Evolutionary conservation across 2,797 vertebrate species (phyloP).

Genomic region (Sebastes glaucus): DNA sequence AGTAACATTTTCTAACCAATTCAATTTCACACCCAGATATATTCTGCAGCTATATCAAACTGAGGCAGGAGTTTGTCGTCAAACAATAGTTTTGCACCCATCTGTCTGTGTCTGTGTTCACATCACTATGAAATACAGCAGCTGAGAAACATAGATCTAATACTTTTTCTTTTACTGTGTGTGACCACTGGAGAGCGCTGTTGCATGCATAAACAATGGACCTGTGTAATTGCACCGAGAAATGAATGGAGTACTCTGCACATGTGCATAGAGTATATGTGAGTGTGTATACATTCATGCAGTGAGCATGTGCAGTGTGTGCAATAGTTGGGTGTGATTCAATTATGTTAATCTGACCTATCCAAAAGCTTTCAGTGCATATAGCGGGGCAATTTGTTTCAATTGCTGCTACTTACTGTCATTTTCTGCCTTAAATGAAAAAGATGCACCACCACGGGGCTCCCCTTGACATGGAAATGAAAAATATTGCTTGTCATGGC

Average conservation of each 20-base stretch:
- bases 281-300: neutral
- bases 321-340: neutral
- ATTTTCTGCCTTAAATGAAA: slow-evolving; percentile 12
- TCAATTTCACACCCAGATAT: neutral
- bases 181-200: slow-evolving; percentile 74
- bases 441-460: slow-evolving; percentile 13
- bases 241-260: slow-evolving; percentile 3
- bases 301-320: neutral
- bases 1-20: neutral
- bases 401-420: slow-evolving; percentile 20
- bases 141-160: neutral
- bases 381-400: slow-evolving; percentile 17
- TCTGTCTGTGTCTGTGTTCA: neutral
- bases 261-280: neutral
- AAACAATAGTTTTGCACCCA: neutral
- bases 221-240: neutral
- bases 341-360: slow-evolving; percentile 6
- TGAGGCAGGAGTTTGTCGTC: neutral
- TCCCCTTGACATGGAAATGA: slow-evolving; percentile 40
- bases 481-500: slow-evolving; percentile 42
- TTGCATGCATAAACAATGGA: slow-evolving; percentile 70
- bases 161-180: neutral
- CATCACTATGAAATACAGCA: neutral
- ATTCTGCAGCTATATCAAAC: neutral
- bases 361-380: slow-evolving; percentile 6